These are phyloP conservation scores for Formica selysi DNA, from an alignment of 1,140 invertebrate species.

Conservation along the genomic window DNA sequence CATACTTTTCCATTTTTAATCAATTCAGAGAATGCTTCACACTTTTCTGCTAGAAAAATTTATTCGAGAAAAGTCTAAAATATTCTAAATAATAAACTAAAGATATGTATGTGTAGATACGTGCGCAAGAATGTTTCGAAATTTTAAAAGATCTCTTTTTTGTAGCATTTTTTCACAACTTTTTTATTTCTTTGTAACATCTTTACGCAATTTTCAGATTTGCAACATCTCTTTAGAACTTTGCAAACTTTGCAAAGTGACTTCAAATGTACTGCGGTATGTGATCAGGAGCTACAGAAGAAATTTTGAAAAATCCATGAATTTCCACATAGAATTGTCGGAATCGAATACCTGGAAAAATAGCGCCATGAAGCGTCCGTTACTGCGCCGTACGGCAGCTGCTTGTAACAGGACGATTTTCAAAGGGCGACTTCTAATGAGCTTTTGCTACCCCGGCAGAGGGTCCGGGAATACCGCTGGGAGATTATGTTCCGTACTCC, in stretches of 20 bases:
- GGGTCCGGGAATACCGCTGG: conserved; percentile 40
- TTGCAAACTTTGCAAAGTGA: not conserved
- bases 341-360: too few relatives aligned
- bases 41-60: too few relatives aligned
- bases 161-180: not conserved
- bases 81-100: too few relatives aligned
- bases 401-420: conserved; percentile 41
- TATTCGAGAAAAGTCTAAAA: too few relatives aligned
- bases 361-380: conserved; percentile 1
- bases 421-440: conserved; percentile 62
- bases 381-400: conserved; percentile 49
- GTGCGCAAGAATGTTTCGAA: not conserved
- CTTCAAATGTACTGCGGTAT: not conserved
- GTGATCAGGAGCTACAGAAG: not conserved
- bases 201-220: not conserved
- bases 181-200: not conserved
- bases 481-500: conserved; percentile 16
- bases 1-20: too few relatives aligned
- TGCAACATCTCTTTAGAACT: not conserved
- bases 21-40: too few relatives aligned
- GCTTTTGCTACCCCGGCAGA: conserved; percentile 26
- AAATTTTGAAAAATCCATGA: not conserved
- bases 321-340: not conserved
- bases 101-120: too few relatives aligned
- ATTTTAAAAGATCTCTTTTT: not conserved